These are phyloP conservation scores for Muscicapa adusta DNA, from an alignment of 2,113 vertebrate species.

Conservation along the genomic window DNA sequence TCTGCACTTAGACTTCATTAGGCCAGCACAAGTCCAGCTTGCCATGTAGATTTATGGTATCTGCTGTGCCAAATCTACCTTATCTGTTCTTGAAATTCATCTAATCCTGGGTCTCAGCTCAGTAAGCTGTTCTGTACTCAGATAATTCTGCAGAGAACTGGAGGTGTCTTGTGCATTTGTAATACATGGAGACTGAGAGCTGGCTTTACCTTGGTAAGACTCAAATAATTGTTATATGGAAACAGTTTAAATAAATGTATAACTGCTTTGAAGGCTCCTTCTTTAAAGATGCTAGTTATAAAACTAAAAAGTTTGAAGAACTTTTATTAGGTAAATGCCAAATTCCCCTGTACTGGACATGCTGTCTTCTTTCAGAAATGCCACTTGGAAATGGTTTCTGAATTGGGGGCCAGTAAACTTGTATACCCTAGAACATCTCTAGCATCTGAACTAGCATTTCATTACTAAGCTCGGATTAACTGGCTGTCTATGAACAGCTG, in stretches of 20 bases:
- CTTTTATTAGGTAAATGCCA: neutral
- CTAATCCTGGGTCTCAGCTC: neutral
- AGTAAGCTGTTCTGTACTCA: neutral
- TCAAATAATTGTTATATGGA: neutral
- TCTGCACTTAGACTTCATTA: neutral
- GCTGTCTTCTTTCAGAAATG: neutral
- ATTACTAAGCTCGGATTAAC: neutral
- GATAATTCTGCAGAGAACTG: neutral
- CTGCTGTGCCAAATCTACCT: neutral
- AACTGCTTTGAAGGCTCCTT: neutral
- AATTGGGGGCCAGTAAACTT: neutral
- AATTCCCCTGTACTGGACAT: neutral
- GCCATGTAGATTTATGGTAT: neutral
- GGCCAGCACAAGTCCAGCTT: neutral
- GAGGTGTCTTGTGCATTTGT: neutral
- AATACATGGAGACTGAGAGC: neutral
- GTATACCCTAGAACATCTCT: neutral
- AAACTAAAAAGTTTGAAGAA: neutral
- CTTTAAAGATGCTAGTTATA: neutral
- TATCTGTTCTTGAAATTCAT: neutral
- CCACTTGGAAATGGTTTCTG: neutral
- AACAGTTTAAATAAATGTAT: neutral
- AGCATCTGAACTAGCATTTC: neutral
- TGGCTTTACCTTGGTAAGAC: neutral
- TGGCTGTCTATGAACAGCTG: neutral